Evolutionary conservation across 2,888 invertebrate species (phyloP), one percentile per base, ranked within the genome.

Genomic region (Deilephila elpenor): DNA sequence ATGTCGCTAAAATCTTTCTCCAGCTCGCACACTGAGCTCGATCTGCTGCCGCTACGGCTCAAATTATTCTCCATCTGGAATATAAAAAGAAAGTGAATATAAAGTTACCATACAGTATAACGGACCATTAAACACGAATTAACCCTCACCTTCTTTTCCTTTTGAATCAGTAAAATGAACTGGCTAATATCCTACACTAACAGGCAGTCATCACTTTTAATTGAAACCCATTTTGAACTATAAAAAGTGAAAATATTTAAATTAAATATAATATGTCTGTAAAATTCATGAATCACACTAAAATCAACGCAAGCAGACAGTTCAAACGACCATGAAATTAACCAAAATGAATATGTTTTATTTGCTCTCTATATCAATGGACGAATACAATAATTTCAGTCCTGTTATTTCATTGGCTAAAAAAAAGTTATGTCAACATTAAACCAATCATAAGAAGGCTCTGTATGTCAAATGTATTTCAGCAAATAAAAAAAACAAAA

Each of bases 1-100:
- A 95, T 91, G 85, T 96, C 96, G 84, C 90, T 93, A 76, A 96
- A 89, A 84, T 96, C 96, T 87, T 96, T 96, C 88, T 96, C 96
- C 75, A 96, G 91, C 87, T 96, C 96, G 77, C 96, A 96, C 83
- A 95, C 96, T 74, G 96, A 96, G 89, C 96, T 96, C 78, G 95
- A 94, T 80, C 95, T 95, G 92, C 96, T 96, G 78, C 95, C 95
- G 86, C 95, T 96, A 80, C 95, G 95, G 86, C 96, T 95, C 78
- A 95, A 84, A 86, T 93, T 95, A 85, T 93, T 94, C 84, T 94
- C 94, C 94, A 94, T 94, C 93, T 94, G 85, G 74, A 89, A 88
- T 83, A 56, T 71, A 73, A 62, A 73, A 71, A 60, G 61, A 84
- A 87, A 88, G 84, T 88, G 88, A 78, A 37, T 83, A 80, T 78